These are phyloP conservation scores for Psittacus erithacus DNA, from an alignment of 2,113 vertebrate species.

Conservation along the genomic window DNA sequence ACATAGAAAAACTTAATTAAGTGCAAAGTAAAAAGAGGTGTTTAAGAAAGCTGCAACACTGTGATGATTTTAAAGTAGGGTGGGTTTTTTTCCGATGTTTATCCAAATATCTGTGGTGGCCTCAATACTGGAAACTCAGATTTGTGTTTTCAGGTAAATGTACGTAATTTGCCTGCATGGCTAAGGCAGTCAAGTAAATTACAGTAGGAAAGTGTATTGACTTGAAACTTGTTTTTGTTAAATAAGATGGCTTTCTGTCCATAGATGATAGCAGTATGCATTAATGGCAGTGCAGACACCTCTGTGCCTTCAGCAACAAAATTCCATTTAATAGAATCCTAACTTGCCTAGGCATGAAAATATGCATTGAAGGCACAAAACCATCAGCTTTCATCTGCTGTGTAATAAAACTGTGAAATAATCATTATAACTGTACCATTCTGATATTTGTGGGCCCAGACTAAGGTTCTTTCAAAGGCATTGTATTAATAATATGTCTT, in stretches of 20 bases:
- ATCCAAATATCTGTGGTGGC: neutral
- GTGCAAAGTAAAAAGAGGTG: neutral
- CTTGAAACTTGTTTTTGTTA: constrained; percentile 10
- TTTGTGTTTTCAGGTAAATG: constrained; percentile 8
- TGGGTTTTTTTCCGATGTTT: neutral
- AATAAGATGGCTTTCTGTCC: neutral
- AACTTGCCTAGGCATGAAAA: constrained; percentile 49
- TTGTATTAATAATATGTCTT: neutral
- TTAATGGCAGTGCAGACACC: neutral
- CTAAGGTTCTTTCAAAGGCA: constrained; percentile 25
- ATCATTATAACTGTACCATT: constrained; percentile 33
- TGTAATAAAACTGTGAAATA: constrained; percentile 15
- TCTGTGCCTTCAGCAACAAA: constrained; percentile 39
- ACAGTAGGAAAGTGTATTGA: neutral
- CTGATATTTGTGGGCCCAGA: neutral
- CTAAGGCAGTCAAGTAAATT: neutral
- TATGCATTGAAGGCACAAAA: neutral
- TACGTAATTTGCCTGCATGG: neutral
- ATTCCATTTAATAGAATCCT: constrained; percentile 12
- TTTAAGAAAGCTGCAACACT: neutral
- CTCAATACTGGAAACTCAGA: neutral
- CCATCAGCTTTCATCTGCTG: constrained; percentile 26
- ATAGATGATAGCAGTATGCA: neutral
- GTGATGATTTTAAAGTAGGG: neutral
- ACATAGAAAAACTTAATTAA: neutral